phyloP scores from a whole-genome alignment of 1,140 invertebrate species.

The Chironomus striatipennis region DNA sequence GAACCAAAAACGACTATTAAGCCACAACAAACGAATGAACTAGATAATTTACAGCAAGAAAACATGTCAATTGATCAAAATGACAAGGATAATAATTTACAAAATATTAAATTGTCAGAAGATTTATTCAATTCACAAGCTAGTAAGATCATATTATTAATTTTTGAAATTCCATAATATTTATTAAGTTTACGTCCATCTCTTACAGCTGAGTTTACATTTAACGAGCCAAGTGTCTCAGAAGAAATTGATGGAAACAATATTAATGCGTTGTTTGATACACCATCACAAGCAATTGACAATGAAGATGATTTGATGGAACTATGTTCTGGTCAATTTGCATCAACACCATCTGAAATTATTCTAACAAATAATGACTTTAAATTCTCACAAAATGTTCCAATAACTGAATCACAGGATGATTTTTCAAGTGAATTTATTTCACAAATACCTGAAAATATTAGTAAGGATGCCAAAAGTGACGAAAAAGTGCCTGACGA shows the following conservation, averaged over 20 bases:
- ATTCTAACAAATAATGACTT: conserved; percentile 28
- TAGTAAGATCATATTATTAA: conserved; percentile 29
- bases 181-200: conserved; percentile 28
- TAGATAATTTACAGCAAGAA: conserved; percentile 24
- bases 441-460: too few species aligned
- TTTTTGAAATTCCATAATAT: conserved; percentile 32
- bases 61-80: conserved; percentile 28
- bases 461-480: background rate
- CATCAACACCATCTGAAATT: conserved; percentile 26
- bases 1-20: too few species aligned
- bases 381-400: conserved; percentile 31
- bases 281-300: conserved; percentile 31
- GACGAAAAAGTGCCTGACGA: conserved; percentile 25
- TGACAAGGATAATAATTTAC: background rate
- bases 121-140: conserved; percentile 18
- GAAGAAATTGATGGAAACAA: conserved; percentile 28
- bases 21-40: conserved; percentile 28
- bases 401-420: conserved; percentile 32
- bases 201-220: conserved; percentile 27
- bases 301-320: conserved; percentile 43
- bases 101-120: conserved; percentile 27
- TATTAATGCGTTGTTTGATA: conserved; percentile 39
- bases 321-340: conserved; percentile 46
- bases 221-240: conserved; percentile 29
- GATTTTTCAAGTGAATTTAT: background rate